Conservation (phyloP, 2,888 invertebrate species). For the Aproaerema taeniolella region DNA sequence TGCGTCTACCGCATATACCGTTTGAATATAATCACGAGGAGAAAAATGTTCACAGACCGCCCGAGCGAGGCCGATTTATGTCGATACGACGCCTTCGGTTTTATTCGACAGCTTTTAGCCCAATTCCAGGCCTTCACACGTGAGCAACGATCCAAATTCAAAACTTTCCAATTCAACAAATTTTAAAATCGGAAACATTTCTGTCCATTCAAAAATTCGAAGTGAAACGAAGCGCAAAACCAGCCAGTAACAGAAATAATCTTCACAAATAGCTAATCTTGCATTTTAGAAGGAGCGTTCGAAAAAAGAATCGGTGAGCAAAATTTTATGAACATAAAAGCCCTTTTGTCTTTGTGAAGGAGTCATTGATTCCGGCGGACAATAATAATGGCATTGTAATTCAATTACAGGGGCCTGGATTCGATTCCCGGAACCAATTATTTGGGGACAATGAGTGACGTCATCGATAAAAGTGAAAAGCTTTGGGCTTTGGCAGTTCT, state of each 20-base stretch:
- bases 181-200: background rate
- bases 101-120: conserved; percentile 7
- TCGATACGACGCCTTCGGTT: conserved; percentile 11
- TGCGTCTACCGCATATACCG: conserved; percentile 40
- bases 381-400: conserved; percentile 27
- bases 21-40: conserved; percentile 40
- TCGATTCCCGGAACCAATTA: conserved; percentile 23
- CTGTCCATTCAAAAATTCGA: background rate
- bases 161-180: conserved; percentile 1
- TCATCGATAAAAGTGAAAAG: conserved; percentile 15
- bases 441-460: conserved; percentile 20
- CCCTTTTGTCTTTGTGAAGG: conserved; percentile 17
- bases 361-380: conserved; percentile 17
- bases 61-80: conserved; percentile 26
- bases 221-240: background rate
- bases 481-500: conserved; percentile 3
- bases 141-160: background rate
- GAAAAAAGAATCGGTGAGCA: conserved; percentile 9
- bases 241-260: background rate
- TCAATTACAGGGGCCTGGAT: conserved; percentile 22
- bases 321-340: conserved; percentile 11
- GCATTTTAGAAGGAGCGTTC: background rate
- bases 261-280: background rate
- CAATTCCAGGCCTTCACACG: background rate
- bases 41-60: conserved; percentile 30